Conservation (phyloP, 2,797 vertebrate species). For the Cossypha polioptera region DNA sequence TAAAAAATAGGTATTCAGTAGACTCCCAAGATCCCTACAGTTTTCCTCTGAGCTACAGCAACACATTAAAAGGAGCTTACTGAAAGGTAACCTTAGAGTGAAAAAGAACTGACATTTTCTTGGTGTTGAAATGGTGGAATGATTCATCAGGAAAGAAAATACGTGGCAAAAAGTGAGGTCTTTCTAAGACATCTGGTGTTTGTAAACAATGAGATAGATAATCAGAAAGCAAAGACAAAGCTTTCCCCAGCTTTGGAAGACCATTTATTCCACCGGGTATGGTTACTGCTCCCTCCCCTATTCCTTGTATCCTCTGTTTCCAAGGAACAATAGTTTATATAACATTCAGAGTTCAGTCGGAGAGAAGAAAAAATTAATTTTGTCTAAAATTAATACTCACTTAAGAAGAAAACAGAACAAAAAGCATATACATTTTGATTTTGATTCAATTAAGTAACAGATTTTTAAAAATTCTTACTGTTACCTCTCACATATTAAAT, state of each 20-base stretch:
- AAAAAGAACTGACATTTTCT: not conserved
- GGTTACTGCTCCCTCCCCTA: not conserved
- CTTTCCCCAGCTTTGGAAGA: not conserved
- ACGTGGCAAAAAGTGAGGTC: not conserved
- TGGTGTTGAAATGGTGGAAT: not conserved
- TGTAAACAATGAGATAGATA: conserved; percentile 10
- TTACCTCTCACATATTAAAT: not conserved
- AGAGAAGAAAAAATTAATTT: not conserved
- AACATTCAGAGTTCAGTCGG: not conserved
- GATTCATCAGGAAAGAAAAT: not conserved
- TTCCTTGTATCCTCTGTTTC: not conserved
- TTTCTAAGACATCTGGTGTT: conserved; percentile 8
- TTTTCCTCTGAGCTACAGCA: not conserved
- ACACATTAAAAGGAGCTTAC: not conserved
- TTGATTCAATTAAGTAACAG: not conserved
- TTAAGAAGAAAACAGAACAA: not conserved
- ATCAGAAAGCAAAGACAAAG: not conserved
- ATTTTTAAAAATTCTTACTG: not conserved
- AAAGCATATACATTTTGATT: rapidly evolving
- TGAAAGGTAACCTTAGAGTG: not conserved
- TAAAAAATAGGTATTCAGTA: not conserved
- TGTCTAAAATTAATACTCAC: not conserved
- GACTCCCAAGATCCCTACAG: not conserved
- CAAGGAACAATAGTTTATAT: not conserved
- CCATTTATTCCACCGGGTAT: not conserved